These are phyloP conservation scores for Pseudonaja textilis DNA, from an alignment of 2,113 vertebrate genomes.

Conservation along the genomic window DNA sequence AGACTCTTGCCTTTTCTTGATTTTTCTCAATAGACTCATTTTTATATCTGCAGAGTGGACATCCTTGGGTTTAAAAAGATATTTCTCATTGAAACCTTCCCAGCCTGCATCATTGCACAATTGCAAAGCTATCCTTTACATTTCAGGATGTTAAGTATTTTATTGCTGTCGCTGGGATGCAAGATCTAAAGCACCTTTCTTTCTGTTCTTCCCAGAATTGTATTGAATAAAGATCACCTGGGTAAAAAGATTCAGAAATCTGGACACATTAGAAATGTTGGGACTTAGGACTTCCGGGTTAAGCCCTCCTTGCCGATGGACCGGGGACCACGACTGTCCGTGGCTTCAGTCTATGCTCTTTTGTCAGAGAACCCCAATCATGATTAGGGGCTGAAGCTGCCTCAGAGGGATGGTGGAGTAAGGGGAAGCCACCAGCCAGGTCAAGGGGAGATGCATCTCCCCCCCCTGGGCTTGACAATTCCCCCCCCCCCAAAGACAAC, in stretches of 20 bases:
- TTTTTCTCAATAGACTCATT: background rate
- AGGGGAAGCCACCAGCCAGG: too few species aligned
- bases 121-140: background rate
- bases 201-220: background rate
- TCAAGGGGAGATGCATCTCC: too few species aligned
- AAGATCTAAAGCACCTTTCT: background rate
- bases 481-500: too few species aligned
- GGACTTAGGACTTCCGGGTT: too few species aligned
- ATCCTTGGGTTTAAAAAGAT: background rate
- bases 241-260: background rate
- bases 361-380: too few species aligned
- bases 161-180: background rate
- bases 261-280: background rate
- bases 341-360: too few species aligned
- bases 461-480: too few species aligned
- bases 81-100: background rate
- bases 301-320: too few species aligned
- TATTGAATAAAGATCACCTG: background rate
- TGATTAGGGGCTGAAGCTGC: too few species aligned
- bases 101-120: background rate
- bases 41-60: background rate
- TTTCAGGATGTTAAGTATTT: background rate
- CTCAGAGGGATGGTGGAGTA: too few species aligned
- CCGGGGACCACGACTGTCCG: too few species aligned
- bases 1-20: background rate